Conservation (phyloP, 2,888 invertebrate genomes). For the Lasioglossum oenotherae region DNA sequence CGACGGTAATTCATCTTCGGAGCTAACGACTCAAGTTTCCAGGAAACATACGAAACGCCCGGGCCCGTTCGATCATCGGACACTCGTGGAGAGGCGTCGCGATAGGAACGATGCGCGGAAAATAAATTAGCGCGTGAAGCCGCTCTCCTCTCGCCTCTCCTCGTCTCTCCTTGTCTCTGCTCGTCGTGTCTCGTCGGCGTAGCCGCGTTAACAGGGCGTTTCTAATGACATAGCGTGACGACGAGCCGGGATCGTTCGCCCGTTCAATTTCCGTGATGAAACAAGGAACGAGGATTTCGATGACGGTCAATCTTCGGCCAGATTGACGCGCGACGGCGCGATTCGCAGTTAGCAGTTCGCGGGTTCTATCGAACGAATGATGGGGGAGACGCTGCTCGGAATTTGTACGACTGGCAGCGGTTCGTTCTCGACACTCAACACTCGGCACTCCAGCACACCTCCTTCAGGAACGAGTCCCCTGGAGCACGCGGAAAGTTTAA, state of each 20-base stretch:
- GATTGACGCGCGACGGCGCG: not conserved
- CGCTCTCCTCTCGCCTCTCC: not conserved
- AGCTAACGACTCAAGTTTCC: conserved; percentile 31
- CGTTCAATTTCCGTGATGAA: conserved; percentile 35
- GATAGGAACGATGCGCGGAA: conserved; percentile 11
- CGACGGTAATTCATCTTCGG: conserved; percentile 30
- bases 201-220: not conserved
- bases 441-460: not conserved
- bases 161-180: not conserved
- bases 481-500: conserved; percentile 43
- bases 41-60: conserved; percentile 14
- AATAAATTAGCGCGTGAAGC: conserved; percentile 47
- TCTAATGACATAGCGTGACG: conserved; percentile 21
- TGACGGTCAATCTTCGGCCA: conserved; percentile 25
- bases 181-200: not conserved
- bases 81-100: not conserved
- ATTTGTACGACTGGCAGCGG: not conserved
- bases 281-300: conserved; percentile 31
- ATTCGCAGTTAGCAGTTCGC: not conserved
- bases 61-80: conserved; percentile 19
- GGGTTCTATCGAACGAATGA: conserved; percentile 35
- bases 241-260: conserved; percentile 8
- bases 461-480: not conserved
- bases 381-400: not conserved
- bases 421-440: not conserved